Percentiles rank a stretch among this genome's conserved stretches.
Conservation (phyloP, 2,797 vertebrate species). For the Gallinago stenura region DNA sequence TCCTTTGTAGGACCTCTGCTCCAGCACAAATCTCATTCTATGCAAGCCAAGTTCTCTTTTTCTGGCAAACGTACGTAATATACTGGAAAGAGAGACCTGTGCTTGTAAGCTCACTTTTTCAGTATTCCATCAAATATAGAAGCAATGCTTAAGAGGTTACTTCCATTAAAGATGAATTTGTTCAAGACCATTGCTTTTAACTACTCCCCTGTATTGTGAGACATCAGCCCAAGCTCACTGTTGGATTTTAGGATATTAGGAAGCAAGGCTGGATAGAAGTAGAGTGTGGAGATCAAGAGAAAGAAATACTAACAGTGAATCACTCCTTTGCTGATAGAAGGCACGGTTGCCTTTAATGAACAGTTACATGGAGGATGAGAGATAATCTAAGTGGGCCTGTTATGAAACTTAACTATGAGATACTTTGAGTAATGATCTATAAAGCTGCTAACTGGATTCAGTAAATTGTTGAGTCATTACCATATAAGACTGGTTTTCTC, state of each 20-base stretch:
- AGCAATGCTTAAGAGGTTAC: not conserved
- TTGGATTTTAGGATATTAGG: not conserved
- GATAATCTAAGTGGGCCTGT: slow-evolving; percentile 32
- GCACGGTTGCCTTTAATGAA: slow-evolving; percentile 8
- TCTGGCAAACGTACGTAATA: not conserved
- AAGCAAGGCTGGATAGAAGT: not conserved
- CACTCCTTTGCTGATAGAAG: not conserved
- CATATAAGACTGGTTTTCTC: slow-evolving; percentile 44
- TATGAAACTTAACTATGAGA: slow-evolving; percentile 45
- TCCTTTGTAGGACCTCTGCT: not conserved
- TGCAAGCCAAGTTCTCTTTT: not conserved
- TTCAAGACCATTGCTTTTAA: not conserved
- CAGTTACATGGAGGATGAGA: not conserved
- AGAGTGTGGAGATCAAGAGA: not conserved
- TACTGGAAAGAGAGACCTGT: not conserved
- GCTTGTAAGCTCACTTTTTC: not conserved
- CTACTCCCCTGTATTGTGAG: not conserved
- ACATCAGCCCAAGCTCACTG: not conserved
- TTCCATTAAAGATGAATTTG: not conserved
- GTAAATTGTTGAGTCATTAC: slow-evolving; percentile 75
- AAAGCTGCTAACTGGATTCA: slow-evolving; percentile 75
- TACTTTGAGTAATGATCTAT: slow-evolving; percentile 55
- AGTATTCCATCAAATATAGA: not conserved
- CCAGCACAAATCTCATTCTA: not conserved
- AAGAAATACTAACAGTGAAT: not conserved